These are phyloP conservation scores for Hirtodrosophila alboralis DNA, from an alignment of 2,888 invertebrate species.

Conservation along the genomic window DNA sequence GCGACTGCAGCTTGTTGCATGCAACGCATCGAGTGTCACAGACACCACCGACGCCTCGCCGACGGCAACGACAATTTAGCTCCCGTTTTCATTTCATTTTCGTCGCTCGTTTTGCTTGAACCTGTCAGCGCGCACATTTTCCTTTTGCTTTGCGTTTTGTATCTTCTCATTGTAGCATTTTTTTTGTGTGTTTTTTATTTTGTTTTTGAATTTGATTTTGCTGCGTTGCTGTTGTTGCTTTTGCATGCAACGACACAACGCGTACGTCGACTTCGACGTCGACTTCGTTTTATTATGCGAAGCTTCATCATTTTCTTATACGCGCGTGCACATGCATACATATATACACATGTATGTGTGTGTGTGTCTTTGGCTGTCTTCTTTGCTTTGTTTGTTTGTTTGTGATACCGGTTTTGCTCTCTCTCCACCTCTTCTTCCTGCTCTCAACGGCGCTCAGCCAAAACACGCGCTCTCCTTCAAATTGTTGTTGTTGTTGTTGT, in stretches of 20 bases:
- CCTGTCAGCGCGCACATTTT: conserved; percentile 64
- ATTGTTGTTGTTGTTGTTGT: conserved; percentile 30
- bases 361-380: conserved; percentile 50
- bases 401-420: conserved; percentile 67
- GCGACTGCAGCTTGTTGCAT: conserved; percentile 63
- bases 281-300: conserved; percentile 29
- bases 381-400: conserved; percentile 58
- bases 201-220: too few relatives aligned
- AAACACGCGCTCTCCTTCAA: conserved; percentile 33
- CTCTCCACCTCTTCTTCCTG: conserved; percentile 19
- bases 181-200: conserved; percentile 30
- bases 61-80: conserved; percentile 42
- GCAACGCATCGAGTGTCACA: conserved; percentile 39
- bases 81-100: conserved; percentile 59
- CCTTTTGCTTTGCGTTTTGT: conserved; percentile 50
- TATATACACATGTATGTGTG: conserved; percentile 19
- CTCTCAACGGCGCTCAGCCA: conserved; percentile 19
- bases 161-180: conserved; percentile 54
- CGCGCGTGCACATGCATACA: conserved; percentile 19
- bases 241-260: conserved; percentile 14
- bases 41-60: conserved; percentile 20
- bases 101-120: conserved; percentile 51
- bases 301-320: conserved; percentile 48
- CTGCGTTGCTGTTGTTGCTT: conserved; percentile 9
- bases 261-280: conserved; percentile 1